These are phyloP conservation scores for Globia sparganii DNA, from an alignment of 2,888 invertebrate species.

Conservation along the genomic window DNA sequence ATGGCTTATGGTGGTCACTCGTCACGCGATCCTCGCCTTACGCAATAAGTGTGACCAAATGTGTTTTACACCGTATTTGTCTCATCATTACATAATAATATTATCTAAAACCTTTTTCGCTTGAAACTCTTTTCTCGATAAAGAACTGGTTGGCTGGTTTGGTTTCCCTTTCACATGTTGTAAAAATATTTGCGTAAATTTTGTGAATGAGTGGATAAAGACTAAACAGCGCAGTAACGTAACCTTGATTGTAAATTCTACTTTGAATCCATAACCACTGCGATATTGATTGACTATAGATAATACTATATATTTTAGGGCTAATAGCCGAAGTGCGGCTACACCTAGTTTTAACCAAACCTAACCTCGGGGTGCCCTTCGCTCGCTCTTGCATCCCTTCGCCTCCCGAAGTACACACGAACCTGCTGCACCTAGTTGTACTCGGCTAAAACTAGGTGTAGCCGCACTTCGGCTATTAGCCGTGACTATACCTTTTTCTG, in stretches of 20 bases:
- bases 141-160: not conserved
- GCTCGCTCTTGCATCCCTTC: no score
- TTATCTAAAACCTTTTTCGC: not conserved
- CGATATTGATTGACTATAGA: constrained; percentile 6
- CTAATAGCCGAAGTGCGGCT: no score
- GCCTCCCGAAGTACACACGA: no score
- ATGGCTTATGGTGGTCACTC: constrained; percentile 49
- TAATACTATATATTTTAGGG: no score
- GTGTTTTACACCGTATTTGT: constrained; percentile 9
- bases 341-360: no score
- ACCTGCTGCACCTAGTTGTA: no score
- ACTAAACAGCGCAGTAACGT: constrained; percentile 48
- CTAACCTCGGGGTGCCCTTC: no score
- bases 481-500: not conserved
- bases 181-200: constrained; percentile 31
- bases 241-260: constrained; percentile 48
- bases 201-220: constrained; percentile 40
- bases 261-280: constrained; percentile 25
- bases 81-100: constrained; percentile 5
- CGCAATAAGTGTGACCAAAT: constrained; percentile 41
- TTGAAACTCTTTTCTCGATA: not conserved
- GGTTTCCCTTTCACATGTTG: constrained; percentile 6
- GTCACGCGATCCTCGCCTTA: constrained; percentile 54
- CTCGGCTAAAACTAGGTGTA: no score
- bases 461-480: no score